Evolutionary conservation across 2,797 vertebrate species (phyloP).

Genomic region (Todus mexicanus): DNA sequence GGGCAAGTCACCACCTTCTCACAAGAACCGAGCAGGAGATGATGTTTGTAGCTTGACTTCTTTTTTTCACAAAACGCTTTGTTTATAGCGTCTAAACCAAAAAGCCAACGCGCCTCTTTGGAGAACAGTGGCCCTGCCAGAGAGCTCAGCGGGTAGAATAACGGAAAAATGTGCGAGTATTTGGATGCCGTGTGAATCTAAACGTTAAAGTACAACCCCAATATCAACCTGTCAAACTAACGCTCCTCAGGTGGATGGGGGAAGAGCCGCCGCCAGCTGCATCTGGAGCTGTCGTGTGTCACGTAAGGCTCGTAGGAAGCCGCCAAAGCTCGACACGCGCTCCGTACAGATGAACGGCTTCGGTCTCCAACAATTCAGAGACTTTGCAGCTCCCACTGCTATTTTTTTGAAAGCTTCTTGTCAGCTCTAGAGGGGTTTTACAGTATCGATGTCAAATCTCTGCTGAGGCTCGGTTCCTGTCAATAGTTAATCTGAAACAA

Average conservation of each 20-base stretch:
- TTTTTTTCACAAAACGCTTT: neutral
- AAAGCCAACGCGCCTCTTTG: neutral
- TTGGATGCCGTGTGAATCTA: neutral
- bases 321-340: neutral
- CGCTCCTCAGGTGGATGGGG: neutral
- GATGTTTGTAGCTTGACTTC: neutral
- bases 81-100: neutral
- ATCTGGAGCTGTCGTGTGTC: neutral
- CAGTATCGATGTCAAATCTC: conserved; percentile 52
- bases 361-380: neutral
- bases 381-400: neutral
- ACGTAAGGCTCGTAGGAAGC: neutral
- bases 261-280: neutral
- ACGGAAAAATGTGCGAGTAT: accelerated
- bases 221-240: neutral
- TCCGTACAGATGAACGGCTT: neutral
- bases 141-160: neutral
- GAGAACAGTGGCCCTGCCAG: accelerated
- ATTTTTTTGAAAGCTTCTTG: conserved; percentile 2
- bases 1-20: neutral
- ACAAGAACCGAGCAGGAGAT: neutral
- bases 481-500: conserved; percentile 64
- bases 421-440: conserved; percentile 36
- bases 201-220: neutral
- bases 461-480: conserved; percentile 5